Evolutionary conservation across 2,113 vertebrate genomes (phyloP).

Genomic region (Columba janthina): DNA sequence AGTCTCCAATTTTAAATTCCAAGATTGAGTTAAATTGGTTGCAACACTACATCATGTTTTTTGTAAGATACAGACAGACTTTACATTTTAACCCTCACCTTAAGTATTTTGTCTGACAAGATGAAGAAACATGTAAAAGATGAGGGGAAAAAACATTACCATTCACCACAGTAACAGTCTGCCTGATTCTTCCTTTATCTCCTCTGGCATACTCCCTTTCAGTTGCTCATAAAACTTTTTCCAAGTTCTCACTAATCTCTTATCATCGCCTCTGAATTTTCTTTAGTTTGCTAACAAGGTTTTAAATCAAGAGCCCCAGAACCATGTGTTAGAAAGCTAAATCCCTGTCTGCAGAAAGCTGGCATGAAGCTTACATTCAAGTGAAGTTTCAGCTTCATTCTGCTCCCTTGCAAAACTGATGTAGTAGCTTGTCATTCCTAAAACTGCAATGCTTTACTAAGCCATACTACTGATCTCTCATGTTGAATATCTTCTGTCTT

Average conservation of each 20-base stretch:
- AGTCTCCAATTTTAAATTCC: neutral
- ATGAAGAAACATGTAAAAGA: neutral
- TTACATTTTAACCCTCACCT: neutral
- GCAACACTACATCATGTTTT: neutral
- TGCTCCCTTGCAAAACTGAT: neutral
- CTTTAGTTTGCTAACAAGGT: neutral
- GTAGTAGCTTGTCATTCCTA: neutral
- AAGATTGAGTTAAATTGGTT: neutral
- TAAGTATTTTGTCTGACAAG: neutral
- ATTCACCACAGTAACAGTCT: neutral
- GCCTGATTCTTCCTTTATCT: neutral
- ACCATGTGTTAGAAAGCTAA: neutral
- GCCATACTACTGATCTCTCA: neutral
- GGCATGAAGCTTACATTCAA: neutral
- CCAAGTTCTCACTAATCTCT: neutral
- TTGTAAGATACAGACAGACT: neutral
- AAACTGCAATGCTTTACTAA: neutral
- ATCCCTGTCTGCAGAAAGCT: neutral
- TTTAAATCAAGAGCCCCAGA: neutral
- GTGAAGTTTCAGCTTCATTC: neutral
- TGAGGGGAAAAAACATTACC: rapidly evolving
- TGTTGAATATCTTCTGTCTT: neutral
- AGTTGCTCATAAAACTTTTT: neutral
- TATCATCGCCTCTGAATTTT: neutral
- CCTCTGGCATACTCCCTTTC: neutral